These are phyloP conservation scores for Eulimnadia texana DNA, from an alignment of 1,140 invertebrate genomes.

Conservation along the genomic window DNA sequence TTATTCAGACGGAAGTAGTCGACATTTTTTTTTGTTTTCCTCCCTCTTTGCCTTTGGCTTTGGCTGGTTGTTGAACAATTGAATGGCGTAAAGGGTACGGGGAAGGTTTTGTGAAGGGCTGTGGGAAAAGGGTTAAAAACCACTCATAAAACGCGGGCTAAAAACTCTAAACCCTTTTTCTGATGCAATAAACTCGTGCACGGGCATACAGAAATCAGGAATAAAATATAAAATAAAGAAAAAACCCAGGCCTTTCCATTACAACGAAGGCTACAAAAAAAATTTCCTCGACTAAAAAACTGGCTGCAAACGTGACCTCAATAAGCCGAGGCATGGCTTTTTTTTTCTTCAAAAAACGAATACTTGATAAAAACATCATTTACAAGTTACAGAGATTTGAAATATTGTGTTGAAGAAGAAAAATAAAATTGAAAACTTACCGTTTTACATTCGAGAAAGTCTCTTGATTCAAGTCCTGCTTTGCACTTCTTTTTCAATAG, in stretches of 20 bases:
- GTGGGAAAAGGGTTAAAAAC: no score
- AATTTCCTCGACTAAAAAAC: neutral
- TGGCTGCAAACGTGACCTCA: neutral
- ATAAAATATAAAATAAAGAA: neutral
- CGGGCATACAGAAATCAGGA: neutral
- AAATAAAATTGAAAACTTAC: neutral
- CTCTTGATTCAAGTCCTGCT: no score
- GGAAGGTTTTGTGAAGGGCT: neutral
- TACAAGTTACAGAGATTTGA: neutral
- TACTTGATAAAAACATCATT: no score
- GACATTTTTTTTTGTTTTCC: no score
- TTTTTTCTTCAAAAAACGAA: neutral
- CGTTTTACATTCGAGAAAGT: neutral
- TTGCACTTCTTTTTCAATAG: no score
- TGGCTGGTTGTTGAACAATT: neutral
- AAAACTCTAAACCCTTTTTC: neutral
- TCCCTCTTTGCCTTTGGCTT: no score
- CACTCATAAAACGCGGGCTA: neutral
- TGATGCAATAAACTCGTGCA: neutral
- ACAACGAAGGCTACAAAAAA: neutral
- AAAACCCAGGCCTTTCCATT: neutral
- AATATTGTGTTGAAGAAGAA: neutral
- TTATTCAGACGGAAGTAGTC: no score
- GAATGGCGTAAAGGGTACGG: neutral
- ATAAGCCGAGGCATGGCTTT: neutral